Base-by-base conservation (phyloP, 2,888 invertebrate genomes). In the Drosophila siamana region DNA sequence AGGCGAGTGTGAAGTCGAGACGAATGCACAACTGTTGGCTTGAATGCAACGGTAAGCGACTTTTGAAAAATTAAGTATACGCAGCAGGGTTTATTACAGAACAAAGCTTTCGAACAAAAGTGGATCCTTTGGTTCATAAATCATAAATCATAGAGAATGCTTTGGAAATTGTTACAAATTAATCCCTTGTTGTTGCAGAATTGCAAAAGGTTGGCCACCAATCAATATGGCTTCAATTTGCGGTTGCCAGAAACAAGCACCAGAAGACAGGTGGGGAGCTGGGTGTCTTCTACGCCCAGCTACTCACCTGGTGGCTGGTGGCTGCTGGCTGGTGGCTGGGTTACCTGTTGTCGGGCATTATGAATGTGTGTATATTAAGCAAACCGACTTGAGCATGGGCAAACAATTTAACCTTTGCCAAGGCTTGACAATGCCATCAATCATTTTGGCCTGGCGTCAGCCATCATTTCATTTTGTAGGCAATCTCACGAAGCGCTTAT, bases 361-460 rank as follows among this genome's bases (percentile, higher is more conserved):
- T 70, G 76, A 63, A 75, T 82, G 73, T 62, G 55, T 59, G 30
- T 50, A 24, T 48, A 41, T 77, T 59, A 69, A 15, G 41, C 38
- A 48, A 16, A 41, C 24, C 16, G 26, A 48, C 30, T 24, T 15
- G 50, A 59, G 64, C 40, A 43, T 50, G 69, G 68, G 46, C 56
- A 65, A 71, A 74, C 80, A 86, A 74, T 80, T 86, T 86, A 74
- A 72, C 88, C 88, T 86, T 74, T 79, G 51, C 55, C 66, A 33
- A 40, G 43, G 26, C 48, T 56, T 77, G 69, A 65, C 71, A 62
- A 64, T 56, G 71, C 69, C 64, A 71, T 67, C 71, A 71, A 79
- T 72, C 82, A 82, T 76, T 65, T 65, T 67, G 63, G 61, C 40
- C 52, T 60, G 72, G 61, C 66, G 66, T 64, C 69, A 64, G 67